Base-by-base conservation (phyloP, 1,140 invertebrate genomes). In the Chelonus insularis region DNA sequence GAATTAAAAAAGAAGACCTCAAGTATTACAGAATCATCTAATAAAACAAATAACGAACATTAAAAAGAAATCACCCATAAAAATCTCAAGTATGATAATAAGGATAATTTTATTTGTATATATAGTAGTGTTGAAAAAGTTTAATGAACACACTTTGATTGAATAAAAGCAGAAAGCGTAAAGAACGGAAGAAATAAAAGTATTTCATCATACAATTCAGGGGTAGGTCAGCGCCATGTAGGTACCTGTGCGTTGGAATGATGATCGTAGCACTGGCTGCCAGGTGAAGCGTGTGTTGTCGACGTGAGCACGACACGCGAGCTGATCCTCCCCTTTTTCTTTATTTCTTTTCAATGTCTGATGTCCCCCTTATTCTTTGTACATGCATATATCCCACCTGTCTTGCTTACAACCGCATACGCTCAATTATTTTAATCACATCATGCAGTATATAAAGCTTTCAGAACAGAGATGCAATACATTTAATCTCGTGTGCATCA, bases 251-350 rank as follows among this genome's bases (percentile, higher is more conserved):
- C 45, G 18, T 9, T 16, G 45, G 47, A 59, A 59, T 59, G 32
- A 59, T 43, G 57, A 50, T 59, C 45, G 14, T 29, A 7, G 25
- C 25, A 3, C 25, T 4, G 25, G 3, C 20, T 37, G 58, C 58
- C 58, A 60, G 58, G 58, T 60, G 58, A 54, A 60, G 16, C 50
- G 47, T 18, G 41, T 43, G 50, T 50, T 52, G 50, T 52, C 50
- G 50, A 52, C 50, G 25, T 52, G 29, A 52, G 50, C 29, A 14
- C 50, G 50, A 52, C 50, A 52, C 50, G 50, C 50, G 50, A 52
- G 25, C 50, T 20, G 32, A 52, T 52, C 25, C 14, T 52, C 50
- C 50, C 50, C 50, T 52, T 32, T 36, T 18, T 32, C 21, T 50
- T 25, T 32, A 20, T 23, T n/a, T 50, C 21, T 32, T n/a, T 16